Evolutionary conservation across 1,140 invertebrate species (phyloP), one percentile per base, ranked within the genome.

Genomic region (Panagrolaimus sp.): DNA sequence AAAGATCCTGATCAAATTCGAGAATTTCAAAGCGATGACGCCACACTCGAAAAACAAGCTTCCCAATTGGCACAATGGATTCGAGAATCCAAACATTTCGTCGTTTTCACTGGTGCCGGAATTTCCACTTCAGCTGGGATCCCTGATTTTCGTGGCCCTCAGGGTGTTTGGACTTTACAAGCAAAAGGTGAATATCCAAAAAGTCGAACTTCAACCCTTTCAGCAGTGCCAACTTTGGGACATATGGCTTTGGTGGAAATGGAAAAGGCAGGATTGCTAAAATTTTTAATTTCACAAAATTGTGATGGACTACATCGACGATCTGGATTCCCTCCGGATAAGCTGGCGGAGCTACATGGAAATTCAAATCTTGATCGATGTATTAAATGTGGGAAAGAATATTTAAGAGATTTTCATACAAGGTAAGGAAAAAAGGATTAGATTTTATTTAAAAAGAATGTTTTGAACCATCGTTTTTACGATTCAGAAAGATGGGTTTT

Each of bases 351-450:
- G 84, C 85, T 97, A 38, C 94, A 98, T 88, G 95, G 95, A 32
- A 97, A 97, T 83, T 96, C 97, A 90, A 96, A 93, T 84, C 88
- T 92, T 52, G 93, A 95, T 84, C 90, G 94, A 82, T 97, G 94
- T 83, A 89, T 89, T 78, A 88, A 89, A 80, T 97, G 94, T 86
- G 87, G 89, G 84, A 91, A 88, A 91, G 91, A 87, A 76, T 71
- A 71, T 26, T 67, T 17, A 43, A 26, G 21, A 15, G 58, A 65
- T 44, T 52, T 52, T 52, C 48, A 52, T 26, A 52, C 48, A 26
- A 17, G 48, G 48, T 52, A 3, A 52, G 48, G 2, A 7, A 38
- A 38, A n/a, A n/a, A n/a, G n/a, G n/a, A n/a, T n/a, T n/a, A n/a
- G n/a, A 7, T 38, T 38, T 38, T 38, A 7, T 38, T 38, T 38